Evolutionary conservation across 2,888 invertebrate species (phyloP).

Genomic region (Xestia rhomboidea): DNA sequence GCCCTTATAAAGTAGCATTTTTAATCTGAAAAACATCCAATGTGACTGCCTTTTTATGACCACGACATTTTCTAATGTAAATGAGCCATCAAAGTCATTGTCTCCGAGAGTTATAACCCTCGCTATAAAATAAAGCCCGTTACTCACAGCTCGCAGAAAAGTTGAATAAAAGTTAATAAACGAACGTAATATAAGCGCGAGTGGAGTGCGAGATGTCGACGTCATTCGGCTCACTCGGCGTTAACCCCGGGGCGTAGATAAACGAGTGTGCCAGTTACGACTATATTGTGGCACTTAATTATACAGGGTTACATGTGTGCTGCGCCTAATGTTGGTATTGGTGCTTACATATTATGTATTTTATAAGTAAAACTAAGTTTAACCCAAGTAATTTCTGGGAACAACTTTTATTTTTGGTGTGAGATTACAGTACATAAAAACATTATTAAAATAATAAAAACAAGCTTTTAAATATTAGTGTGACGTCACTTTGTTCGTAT

Average conservation of each 20-base stretch:
- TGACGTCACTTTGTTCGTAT: too few relatives aligned
- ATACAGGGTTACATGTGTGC: conserved; percentile 35
- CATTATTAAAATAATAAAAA: too few relatives aligned
- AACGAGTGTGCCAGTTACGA: conserved; percentile 50
- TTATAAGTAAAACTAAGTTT: background rate
- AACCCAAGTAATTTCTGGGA: background rate
- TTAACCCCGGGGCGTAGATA: conserved; percentile 57
- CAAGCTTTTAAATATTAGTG: too few relatives aligned
- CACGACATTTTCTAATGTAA: conserved; percentile 51
- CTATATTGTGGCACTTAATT: conserved; percentile 60
- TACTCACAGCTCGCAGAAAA: conserved; percentile 47
- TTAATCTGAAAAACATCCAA: conserved; percentile 24
- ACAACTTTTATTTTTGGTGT: background rate
- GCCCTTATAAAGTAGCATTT: background rate
- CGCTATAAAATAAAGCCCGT: conserved; percentile 43
- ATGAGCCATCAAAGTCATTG: conserved; percentile 52
- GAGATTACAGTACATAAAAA: too few relatives aligned
- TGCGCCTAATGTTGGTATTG: conserved; percentile 32
- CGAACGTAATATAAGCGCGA: conserved; percentile 56
- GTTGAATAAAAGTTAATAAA: conserved; percentile 62
- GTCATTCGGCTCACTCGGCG: conserved; percentile 45
- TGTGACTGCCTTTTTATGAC: conserved; percentile 25
- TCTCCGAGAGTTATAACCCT: conserved; percentile 36
- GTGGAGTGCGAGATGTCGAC: conserved; percentile 51
- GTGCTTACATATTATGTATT: too few relatives aligned